Evolutionary conservation across 1,140 invertebrate species (phyloP).

Genomic region (Trissolcus basalis): DNA sequence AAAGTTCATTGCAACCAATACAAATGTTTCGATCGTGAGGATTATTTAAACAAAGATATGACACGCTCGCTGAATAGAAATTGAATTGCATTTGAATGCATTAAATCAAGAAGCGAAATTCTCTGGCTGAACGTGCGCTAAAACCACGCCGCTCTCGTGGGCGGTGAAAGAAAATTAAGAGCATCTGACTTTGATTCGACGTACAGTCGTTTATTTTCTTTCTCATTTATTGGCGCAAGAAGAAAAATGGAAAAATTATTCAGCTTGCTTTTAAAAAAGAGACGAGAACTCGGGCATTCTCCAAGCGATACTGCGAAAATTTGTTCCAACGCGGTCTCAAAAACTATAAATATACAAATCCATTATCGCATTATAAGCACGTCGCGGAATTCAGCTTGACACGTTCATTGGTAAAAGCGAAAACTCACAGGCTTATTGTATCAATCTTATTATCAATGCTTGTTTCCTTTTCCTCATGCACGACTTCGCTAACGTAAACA

Average conservation of each 20-base stretch:
- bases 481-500: neutral
- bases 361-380: slow-evolving; percentile 2
- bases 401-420: neutral
- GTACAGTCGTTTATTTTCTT: slow-evolving; percentile 20
- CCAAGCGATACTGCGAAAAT: neutral
- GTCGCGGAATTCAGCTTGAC: neutral
- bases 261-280: neutral
- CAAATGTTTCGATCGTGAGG: slow-evolving; percentile 36
- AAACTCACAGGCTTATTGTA: neutral
- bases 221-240: slow-evolving; percentile 13
- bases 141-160: slow-evolving; percentile 19
- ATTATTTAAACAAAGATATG: slow-evolving; percentile 43
- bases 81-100: slow-evolving; percentile 45
- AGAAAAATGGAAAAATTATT: neutral
- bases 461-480: neutral
- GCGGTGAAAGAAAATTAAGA: slow-evolving; percentile 27
- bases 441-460: neutral
- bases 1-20: slow-evolving; percentile 16
- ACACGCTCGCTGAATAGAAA: slow-evolving; percentile 32
- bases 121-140: slow-evolving; percentile 17
- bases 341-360: neutral
- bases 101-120: slow-evolving; percentile 34
- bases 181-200: slow-evolving; percentile 23
- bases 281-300: neutral
- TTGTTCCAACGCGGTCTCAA: neutral